A percentile compares a stretch with the other conserved stretches of the same genome.
Conservation (phyloP, 2,797 vertebrate genomes). For the Orientallactaga sibirica region DNA sequence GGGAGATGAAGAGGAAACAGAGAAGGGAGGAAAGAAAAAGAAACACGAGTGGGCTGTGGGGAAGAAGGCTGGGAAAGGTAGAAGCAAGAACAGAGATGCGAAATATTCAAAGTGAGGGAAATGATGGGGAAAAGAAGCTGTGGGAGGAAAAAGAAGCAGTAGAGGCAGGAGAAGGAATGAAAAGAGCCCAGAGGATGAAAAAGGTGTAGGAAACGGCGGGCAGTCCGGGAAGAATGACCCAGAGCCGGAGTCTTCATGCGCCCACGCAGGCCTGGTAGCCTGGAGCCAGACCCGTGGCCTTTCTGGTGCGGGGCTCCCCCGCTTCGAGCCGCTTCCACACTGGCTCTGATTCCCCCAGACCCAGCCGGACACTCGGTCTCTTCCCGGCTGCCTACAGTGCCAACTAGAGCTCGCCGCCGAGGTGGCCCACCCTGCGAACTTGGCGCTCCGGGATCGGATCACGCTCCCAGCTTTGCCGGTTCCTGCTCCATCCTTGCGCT, state of each 20-base stretch:
- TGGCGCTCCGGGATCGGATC: neutral
- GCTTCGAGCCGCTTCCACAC: neutral
- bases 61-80: neutral
- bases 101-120: neutral
- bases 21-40: neutral
- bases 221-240: rapidly evolving
- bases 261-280: neutral
- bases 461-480: rapidly evolving
- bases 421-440: rapidly evolving
- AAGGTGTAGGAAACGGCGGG: neutral
- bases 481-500: rapidly evolving
- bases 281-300: rapidly evolving
- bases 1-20: neutral
- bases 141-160: neutral
- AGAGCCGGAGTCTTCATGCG: rapidly evolving
- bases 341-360: neutral
- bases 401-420: neutral
- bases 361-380: neutral
- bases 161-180: neutral
- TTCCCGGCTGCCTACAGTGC: too few relatives aligned
- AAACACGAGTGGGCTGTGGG: neutral
- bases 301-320: neutral
- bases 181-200: neutral
- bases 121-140: neutral
- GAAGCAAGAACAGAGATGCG: neutral